Conservation (phyloP, 2,797 vertebrate species). For the Alca torda region DNA sequence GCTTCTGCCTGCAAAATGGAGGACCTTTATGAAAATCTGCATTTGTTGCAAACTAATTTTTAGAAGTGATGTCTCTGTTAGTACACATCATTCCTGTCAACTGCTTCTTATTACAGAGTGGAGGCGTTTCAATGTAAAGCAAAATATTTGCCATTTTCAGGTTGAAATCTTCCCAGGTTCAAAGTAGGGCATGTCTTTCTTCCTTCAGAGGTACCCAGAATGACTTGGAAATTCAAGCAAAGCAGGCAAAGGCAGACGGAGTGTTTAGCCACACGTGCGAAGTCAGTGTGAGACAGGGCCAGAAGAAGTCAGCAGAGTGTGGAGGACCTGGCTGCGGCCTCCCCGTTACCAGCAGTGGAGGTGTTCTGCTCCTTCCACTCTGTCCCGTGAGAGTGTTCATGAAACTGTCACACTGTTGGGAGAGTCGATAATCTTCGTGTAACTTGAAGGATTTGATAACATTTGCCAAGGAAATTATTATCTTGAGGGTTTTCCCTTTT, state of each 20-base stretch:
- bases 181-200: not conserved
- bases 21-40: not conserved
- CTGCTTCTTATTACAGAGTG: not conserved
- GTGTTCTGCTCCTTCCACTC: not conserved
- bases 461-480: not conserved
- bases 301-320: not conserved
- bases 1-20: not conserved
- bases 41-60: not conserved
- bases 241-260: not conserved
- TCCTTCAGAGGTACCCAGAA: not conserved
- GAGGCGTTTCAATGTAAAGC: not conserved
- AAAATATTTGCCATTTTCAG: not conserved
- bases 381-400: not conserved
- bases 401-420: not conserved
- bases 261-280: not conserved
- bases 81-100: not conserved
- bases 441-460: slow-evolving; percentile 33
- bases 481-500: not conserved
- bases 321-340: not conserved
- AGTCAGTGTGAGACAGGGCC: not conserved
- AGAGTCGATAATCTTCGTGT: slow-evolving; percentile 40
- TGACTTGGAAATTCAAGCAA: not conserved
- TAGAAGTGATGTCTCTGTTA: not conserved
- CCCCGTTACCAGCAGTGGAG: too few relatives aligned
- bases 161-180: not conserved